Percentiles rank a stretch among this genome's conserved stretches.
phyloP scores from a whole-genome alignment of 1,140 invertebrate genomes.

The Brachionus angularis region DNA sequence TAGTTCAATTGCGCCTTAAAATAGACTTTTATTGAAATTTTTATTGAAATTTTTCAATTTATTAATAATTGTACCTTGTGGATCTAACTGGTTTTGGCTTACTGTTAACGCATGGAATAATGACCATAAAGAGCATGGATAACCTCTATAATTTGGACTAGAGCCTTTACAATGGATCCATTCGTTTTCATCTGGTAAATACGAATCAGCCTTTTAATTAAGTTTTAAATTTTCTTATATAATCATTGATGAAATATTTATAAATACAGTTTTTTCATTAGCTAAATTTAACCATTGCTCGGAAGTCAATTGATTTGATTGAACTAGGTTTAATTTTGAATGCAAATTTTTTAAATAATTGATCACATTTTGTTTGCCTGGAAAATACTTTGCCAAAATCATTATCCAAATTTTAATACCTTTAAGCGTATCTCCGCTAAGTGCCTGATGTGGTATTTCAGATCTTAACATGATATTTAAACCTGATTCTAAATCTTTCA shows the following conservation, averaged over 20 bases:
- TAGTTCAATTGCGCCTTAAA: slow-evolving; percentile 65
- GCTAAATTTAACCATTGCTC: background rate
- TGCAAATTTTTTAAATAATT: background rate
- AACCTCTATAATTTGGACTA: slow-evolving; percentile 44
- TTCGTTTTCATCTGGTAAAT: slow-evolving; percentile 18
- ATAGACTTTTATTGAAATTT: slow-evolving; percentile 54
- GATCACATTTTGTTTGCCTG: too few species aligned
- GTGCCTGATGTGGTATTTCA: too few species aligned
- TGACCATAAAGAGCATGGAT: slow-evolving; percentile 46
- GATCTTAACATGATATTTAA: too few species aligned
- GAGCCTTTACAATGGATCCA: slow-evolving; percentile 45
- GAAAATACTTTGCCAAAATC: too few species aligned
- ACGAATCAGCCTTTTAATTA: background rate
- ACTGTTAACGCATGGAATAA: slow-evolving; percentile 46
- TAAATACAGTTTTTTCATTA: background rate
- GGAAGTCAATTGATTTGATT: background rate
- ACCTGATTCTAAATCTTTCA: too few species aligned
- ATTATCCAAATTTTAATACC: too few species aligned
- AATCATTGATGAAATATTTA: background rate
- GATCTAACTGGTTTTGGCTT: background rate
- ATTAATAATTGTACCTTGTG: background rate
- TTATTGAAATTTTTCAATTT: slow-evolving; percentile 44
- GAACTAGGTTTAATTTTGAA: background rate
- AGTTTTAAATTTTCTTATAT: background rate
- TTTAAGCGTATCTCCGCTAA: too few species aligned